phyloP scores from a whole-genome alignment of 2,888 invertebrate species.

The Cylindroiulus punctatus region DNA sequence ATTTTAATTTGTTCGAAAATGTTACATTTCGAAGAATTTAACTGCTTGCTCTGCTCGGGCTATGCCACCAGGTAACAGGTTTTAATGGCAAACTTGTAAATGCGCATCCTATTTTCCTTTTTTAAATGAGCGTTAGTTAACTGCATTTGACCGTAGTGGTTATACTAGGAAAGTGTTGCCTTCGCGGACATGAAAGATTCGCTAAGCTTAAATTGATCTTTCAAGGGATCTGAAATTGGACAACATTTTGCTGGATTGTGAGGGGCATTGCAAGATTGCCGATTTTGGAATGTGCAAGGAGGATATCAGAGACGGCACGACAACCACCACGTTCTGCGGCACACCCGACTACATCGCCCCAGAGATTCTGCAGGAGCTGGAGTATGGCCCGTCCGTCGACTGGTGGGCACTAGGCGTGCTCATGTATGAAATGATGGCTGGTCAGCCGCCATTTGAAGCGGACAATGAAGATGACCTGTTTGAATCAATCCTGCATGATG shows the following conservation, averaged over 20 bases:
- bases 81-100: no score
- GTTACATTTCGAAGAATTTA: no score
- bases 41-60: no score
- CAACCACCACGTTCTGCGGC: slow-evolving; percentile 98
- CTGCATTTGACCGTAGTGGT: no score
- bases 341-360: slow-evolving; percentile 99
- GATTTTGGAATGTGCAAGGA: slow-evolving; percentile 99
- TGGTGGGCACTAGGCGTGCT: slow-evolving; percentile 96
- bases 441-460: slow-evolving; percentile 99
- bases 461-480: slow-evolving; percentile 99
- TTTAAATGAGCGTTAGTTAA: no score
- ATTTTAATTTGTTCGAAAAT: no score
- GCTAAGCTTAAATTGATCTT: slow-evolving; percentile 22
- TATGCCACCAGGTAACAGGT: no score
- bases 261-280: slow-evolving; percentile 93
- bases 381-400: slow-evolving; percentile 73
- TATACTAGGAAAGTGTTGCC: no score
- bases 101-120: no score
- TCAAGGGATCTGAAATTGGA: slow-evolving; percentile 88
- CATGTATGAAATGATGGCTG: slow-evolving; percentile 99
- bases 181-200: no score
- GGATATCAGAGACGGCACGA: slow-evolving; percentile 85
- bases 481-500: slow-evolving; percentile 97
- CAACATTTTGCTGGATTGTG: slow-evolving; percentile 94
- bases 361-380: slow-evolving; percentile 93